A percentile compares a stretch with the other conserved stretches of the same genome.
Conservation (phyloP, 2,888 invertebrate species). For the Mesochorus sp. region DNA sequence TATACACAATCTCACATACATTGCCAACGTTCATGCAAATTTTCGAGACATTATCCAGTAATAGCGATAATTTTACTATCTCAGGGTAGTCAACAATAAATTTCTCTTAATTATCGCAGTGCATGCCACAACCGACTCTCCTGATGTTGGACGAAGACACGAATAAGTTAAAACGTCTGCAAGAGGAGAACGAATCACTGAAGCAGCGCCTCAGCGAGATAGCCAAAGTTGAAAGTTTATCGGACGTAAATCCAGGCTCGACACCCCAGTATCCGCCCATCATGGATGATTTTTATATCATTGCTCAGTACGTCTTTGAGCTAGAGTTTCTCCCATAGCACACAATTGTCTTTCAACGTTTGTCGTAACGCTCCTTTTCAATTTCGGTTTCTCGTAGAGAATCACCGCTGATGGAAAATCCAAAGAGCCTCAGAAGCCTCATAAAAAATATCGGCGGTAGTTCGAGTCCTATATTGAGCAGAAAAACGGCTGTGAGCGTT, state of each 20-base stretch:
- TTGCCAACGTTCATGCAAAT: too few species aligned
- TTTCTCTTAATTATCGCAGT: conserved; percentile 83
- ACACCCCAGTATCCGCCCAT: conserved; percentile 90
- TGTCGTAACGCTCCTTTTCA: neutral
- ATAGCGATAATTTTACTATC: too few species aligned
- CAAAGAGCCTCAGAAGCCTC: conserved; percentile 89
- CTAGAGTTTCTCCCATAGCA: neutral
- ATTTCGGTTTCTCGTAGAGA: conserved; percentile 78
- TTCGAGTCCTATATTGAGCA: conserved; percentile 91
- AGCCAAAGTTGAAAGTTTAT: conserved; percentile 83
- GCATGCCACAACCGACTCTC: conserved; percentile 93
- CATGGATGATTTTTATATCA: conserved; percentile 95
- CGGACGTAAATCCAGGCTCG: conserved; percentile 86
- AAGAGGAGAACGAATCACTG: conserved; percentile 91
- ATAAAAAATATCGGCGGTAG: conserved; percentile 91
- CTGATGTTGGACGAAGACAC: conserved; percentile 94
- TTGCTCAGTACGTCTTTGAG: conserved; percentile 87
- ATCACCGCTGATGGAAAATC: conserved; percentile 82
- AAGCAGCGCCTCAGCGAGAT: conserved; percentile 84
- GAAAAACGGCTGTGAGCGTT: conserved; percentile 83
- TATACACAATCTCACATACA: too few species aligned
- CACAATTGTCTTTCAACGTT: conserved; percentile 75
- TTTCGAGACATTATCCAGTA: too few species aligned
- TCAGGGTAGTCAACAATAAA: neutral
- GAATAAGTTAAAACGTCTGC: conserved; percentile 89